Base-by-base conservation (phyloP, 2,888 invertebrate genomes). In the Micoletzkya japonica region DNA sequence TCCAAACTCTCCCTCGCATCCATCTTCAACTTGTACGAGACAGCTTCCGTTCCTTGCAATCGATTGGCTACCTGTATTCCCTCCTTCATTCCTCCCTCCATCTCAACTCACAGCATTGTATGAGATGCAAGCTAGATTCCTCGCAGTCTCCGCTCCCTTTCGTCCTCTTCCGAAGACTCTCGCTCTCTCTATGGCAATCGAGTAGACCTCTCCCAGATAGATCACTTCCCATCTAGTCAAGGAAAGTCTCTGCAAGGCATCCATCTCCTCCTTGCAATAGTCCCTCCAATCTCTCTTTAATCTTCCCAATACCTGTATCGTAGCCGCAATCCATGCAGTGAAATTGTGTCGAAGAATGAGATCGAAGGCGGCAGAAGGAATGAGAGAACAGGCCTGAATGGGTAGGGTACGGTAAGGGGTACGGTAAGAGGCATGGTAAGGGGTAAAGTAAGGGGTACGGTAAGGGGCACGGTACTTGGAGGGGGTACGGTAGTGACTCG, bases 211-310 rank as follows among this genome's bases (percentile, higher is more conserved):
- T 2, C 77, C 76, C 60, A 78, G 44, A 64, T 72, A 78, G 63
- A 75, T 75, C 30, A 72, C 71, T 63, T 78, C 78, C 78, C 78
- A 78, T 60, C 73, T 44, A 52, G 73, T 77, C 56, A 76, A 72
- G 44, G 52, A 52, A 2, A 34, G 26, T 26, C 54, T 36, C 64
- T 66, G 54, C 30, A 60, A 59, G 24, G 1, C 17, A 7, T 1
- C 56, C 26, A 14, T 32, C 44, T 17, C n/a, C 44, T 26, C 4
- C 2, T 14, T 24, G 2, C 36, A 26, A 26, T 60, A 26, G 34
- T 36, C 7, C 17, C 20, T 60, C 7, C 0, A 39, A 2, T 44
- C 44, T 63, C 30, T 61, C 49, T 24, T 37, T 37, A 20, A 20
- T 28, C 7, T 10, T 58, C 10, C n/a, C 17, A 10, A 24, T 24